These are phyloP conservation scores for Palaemon carinicauda DNA, from an alignment of 1,140 invertebrate genomes.

Conservation along the genomic window DNA sequence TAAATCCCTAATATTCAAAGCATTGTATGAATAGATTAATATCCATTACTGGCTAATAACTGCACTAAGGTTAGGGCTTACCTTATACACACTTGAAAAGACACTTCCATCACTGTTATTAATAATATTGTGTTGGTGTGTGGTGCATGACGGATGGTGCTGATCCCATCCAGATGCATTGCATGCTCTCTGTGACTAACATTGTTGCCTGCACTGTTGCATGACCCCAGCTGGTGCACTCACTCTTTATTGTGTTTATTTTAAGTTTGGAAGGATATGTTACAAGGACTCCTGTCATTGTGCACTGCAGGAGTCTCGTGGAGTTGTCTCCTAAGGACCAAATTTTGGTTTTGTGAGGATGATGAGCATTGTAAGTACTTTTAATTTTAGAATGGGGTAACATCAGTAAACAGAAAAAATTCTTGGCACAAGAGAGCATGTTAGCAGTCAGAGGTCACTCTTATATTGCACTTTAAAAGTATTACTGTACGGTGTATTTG, in stretches of 20 bases:
- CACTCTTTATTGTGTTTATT: not conserved
- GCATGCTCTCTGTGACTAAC: conserved; percentile 28
- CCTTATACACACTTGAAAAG: not conserved
- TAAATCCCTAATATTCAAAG: no score
- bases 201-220: conserved; percentile 17
- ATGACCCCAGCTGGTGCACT: conserved; percentile 23
- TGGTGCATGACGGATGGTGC: conserved; percentile 14
- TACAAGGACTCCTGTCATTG: not conserved
- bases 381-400: not conserved
- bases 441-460: not conserved
- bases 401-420: not conserved
- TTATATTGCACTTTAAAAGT: not conserved
- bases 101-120: not conserved
- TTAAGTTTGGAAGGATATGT: not conserved
- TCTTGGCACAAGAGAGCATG: conserved; percentile 5
- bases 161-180: not conserved
- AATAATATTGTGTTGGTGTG: conserved; percentile 16
- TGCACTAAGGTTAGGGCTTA: not conserved
- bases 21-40: no score
- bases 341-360: not conserved
- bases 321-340: not conserved
- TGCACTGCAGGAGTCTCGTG: not conserved
- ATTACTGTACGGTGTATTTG: no score
- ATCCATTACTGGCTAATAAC: no score
- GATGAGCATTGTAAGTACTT: no score